phyloP scores from a whole-genome alignment of 1,140 invertebrate genomes.

The Monochamus saltuarius region DNA sequence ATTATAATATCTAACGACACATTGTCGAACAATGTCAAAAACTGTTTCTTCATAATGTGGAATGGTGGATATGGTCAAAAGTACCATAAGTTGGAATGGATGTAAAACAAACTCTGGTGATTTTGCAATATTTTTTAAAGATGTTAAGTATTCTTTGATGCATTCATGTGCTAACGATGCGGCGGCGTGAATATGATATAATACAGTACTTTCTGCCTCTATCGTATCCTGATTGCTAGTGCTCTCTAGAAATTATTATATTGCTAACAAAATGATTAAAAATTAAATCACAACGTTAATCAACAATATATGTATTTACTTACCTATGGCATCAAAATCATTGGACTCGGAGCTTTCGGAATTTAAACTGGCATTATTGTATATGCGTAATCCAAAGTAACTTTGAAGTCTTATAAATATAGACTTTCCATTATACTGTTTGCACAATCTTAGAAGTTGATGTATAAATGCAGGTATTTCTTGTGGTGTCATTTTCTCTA shows the following conservation, averaged over 20 bases:
- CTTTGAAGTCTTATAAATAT: slow-evolving; percentile 51
- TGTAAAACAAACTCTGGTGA: slow-evolving; percentile 57
- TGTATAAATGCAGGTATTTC: slow-evolving; percentile 53
- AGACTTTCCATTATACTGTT: slow-evolving; percentile 43
- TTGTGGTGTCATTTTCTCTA: slow-evolving; percentile 52
- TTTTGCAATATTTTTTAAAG: slow-evolving; percentile 54
- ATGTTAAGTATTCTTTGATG: slow-evolving; percentile 57
- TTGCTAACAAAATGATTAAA: slow-evolving; percentile 5
- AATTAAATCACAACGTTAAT: not conserved
- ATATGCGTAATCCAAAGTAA: slow-evolving; percentile 53
- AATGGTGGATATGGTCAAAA: slow-evolving; percentile 54
- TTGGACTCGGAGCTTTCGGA: slow-evolving; percentile 25
- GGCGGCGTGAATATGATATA: slow-evolving; percentile 59
- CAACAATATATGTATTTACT: too few relatives aligned
- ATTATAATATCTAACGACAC: slow-evolving; percentile 51
- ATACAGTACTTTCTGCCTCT: slow-evolving; percentile 57
- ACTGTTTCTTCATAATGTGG: slow-evolving; percentile 54
- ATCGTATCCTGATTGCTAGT: slow-evolving; percentile 45
- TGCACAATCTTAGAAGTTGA: slow-evolving; percentile 53
- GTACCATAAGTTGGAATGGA: slow-evolving; percentile 57
- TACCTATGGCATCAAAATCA: slow-evolving; percentile 53
- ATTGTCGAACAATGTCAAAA: slow-evolving; percentile 55
- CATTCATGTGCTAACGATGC: slow-evolving; percentile 53
- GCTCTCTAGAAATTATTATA: slow-evolving; percentile 39
- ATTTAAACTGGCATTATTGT: slow-evolving; percentile 41